phyloP scores from a whole-genome alignment of 92 coral and sea anemone species.

The Palythoa heliodiscus region DNA sequence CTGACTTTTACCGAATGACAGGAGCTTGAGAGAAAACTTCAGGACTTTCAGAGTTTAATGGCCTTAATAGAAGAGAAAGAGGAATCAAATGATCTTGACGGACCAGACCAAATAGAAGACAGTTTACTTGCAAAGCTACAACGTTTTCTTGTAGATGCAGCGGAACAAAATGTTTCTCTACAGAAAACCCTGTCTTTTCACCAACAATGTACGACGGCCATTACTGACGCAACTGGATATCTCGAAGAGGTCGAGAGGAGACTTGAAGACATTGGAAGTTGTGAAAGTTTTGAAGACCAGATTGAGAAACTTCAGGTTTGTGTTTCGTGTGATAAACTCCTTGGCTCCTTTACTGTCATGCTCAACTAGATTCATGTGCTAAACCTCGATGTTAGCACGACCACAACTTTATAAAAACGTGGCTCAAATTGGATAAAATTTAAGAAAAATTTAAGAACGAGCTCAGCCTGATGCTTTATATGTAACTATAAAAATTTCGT shows the following conservation, averaged over 20 bases:
- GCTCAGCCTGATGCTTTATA: too few relatives aligned
- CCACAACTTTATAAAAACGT: too few relatives aligned
- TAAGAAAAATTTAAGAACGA: too few relatives aligned
- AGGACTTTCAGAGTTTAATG: slow-evolving; percentile 64
- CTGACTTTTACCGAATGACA: slow-evolving; percentile 21
- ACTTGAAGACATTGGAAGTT: slow-evolving; percentile 1
- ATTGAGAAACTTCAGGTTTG: slow-evolving; percentile 20
- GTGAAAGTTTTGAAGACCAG: not conserved
- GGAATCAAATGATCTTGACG: slow-evolving; percentile 42
- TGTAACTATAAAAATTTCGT: too few relatives aligned
- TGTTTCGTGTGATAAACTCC: not conserved
- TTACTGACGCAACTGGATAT: slow-evolving; percentile 44
- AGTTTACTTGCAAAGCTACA: slow-evolving; percentile 33
- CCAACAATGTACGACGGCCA: slow-evolving; percentile 62
- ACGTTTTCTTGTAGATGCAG: slow-evolving; percentile 53
- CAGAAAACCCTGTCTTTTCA: slow-evolving; percentile 70
- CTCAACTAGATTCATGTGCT: too few relatives aligned
- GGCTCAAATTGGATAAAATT: too few relatives aligned
- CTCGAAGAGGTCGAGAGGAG: slow-evolving; percentile 36
- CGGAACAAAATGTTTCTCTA: slow-evolving; percentile 44
- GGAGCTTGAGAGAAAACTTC: slow-evolving; percentile 68
- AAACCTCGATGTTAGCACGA: too few relatives aligned
- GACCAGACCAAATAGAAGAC: slow-evolving; percentile 30
- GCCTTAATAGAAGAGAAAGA: slow-evolving; percentile 62
- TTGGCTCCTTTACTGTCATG: too few relatives aligned